phyloP scores from a whole-genome alignment of 2,888 invertebrate genomes.

The Cantharis rufa region DNA sequence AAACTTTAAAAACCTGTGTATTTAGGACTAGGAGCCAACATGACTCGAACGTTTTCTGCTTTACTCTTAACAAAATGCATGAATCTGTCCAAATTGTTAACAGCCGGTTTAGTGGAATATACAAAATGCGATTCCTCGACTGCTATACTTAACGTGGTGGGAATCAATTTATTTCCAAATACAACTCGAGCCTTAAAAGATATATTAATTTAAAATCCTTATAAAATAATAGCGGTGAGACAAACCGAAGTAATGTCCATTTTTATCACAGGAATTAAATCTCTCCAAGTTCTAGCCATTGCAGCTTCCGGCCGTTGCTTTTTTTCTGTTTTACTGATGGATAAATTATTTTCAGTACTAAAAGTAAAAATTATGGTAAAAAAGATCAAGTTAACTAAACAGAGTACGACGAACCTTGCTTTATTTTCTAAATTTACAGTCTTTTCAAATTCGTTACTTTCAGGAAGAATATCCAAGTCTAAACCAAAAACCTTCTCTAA shows the following conservation, averaged over 20 bases:
- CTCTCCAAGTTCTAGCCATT: constrained; percentile 89
- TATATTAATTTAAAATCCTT: background rate
- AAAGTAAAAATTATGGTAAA: background rate
- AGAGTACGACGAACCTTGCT: constrained; percentile 14
- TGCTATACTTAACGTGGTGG: constrained; percentile 88
- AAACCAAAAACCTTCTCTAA: constrained; percentile 88
- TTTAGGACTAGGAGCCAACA: constrained; percentile 94
- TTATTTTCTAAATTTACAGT: constrained; percentile 40
- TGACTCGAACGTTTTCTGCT: constrained; percentile 93
- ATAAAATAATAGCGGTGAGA: background rate
- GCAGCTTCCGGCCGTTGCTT: constrained; percentile 76
- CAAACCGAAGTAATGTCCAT: constrained; percentile 83
- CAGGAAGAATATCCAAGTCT: constrained; percentile 74
- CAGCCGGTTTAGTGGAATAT: constrained; percentile 94
- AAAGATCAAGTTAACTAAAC: background rate
- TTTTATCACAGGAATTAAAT: constrained; percentile 95
- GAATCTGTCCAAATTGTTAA: constrained; percentile 88
- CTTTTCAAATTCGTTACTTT: constrained; percentile 42
- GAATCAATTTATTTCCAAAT: constrained; percentile 92
- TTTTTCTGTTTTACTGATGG: constrained; percentile 40
- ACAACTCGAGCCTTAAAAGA: constrained; percentile 78
- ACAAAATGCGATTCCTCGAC: constrained; percentile 94
- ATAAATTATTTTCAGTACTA: constrained; percentile 23
- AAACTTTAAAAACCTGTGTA: constrained; percentile 73
- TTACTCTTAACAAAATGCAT: constrained; percentile 96